Conservation (phyloP, 92 coral and sea anemone species). For the Palythoa grandis region DNA sequence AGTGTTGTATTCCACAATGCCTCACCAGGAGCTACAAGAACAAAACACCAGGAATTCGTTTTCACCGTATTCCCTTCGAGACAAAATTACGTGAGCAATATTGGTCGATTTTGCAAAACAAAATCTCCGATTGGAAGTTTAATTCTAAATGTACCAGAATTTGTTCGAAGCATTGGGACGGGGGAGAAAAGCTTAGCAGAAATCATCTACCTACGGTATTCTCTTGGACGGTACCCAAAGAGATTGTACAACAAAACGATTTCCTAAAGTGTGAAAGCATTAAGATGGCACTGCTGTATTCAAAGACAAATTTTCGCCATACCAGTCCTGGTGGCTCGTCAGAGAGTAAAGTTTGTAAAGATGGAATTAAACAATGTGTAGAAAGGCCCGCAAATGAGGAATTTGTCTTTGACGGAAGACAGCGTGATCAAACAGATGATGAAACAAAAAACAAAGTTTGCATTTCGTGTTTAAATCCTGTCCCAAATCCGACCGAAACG, state of each 20-base stretch:
- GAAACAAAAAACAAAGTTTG: neutral
- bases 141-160: conserved; percentile 17
- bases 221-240: conserved; percentile 21
- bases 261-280: conserved; percentile 1
- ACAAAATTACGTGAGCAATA: conserved; percentile 14
- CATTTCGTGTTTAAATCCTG: neutral
- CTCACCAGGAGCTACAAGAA: neutral
- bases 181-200: conserved; percentile 40
- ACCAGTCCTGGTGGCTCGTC: neutral
- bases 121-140: neutral
- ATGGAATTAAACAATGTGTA: neutral
- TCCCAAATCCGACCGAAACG: neutral
- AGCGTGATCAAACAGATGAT: neutral
- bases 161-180: conserved; percentile 34
- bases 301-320: neutral
- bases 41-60: neutral
- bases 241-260: neutral
- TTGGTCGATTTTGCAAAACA: neutral
- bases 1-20: neutral
- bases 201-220: conserved; percentile 34
- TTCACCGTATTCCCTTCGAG: conserved; percentile 14
- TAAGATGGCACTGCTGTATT: neutral
- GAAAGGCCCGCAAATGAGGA: neutral
- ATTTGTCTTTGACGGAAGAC: neutral
- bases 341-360: neutral